Base-by-base conservation (phyloP, 2,797 vertebrate genomes). In the Falco berigora region DNA sequence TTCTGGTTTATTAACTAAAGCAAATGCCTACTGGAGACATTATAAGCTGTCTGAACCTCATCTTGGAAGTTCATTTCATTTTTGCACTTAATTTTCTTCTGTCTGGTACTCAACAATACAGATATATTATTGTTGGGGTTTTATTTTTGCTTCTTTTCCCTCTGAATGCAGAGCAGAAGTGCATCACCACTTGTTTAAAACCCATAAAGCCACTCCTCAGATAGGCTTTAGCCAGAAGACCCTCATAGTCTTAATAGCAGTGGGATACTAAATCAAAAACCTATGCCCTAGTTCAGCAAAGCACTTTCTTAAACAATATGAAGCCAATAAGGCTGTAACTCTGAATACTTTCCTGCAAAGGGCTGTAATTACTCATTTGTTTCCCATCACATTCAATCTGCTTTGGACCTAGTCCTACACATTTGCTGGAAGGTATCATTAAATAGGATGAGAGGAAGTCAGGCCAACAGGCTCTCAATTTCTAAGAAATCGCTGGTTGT, bases 391-490 rank as follows among this genome's bases (percentile, higher is more conserved):
- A 86, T 76, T 92, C 79, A 86, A 63, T 88, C 53, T 82, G 52
- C 59, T 88, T 88, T 95, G 94, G 96, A 93, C 85, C 67, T 59
- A 66, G 55, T 67, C 83, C 93, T 79, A 86, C 86, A 55, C 49
- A 34, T 84, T 88, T 88, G 77, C 76, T 92, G 90, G 69, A 94
- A 95, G 52, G 63, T 93, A 62, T 42, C 36, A 95, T 69, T 86
- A 95, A 94, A 91, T 47, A 83, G 91, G 86, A 84, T 42, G 23
- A 93, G 73, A 83, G 50, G 55, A 50, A 93, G 50, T 22, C 63
- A 88, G 42, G 71, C 74, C 59, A 92, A 49, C 25, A 76, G 64
- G 69, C 3, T 75, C 47, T 63, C 23, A 8, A 42, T 92, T 91
- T 93, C 76, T 86, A 84, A 69, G 76, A 96, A 95, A 75, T 73